Evolutionary conservation across 2,113 vertebrate species (phyloP).

Genomic region (Bothrops jararaca): DNA sequence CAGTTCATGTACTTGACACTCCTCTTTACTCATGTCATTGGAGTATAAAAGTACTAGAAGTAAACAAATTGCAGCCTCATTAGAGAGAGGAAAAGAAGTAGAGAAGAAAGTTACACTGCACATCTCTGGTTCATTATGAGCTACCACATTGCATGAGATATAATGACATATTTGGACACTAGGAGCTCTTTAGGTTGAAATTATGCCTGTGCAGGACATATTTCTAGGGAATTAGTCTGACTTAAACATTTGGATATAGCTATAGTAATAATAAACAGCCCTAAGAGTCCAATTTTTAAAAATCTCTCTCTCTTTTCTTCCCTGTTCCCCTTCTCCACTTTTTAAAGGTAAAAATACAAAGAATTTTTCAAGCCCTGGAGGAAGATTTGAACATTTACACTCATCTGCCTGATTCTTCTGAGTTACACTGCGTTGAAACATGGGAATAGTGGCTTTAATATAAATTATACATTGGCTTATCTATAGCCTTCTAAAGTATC

Average conservation of each 20-base stretch:
- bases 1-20: neutral
- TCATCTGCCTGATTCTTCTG: slow-evolving; percentile 22
- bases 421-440: neutral
- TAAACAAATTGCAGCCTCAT: neutral
- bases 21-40: neutral
- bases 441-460: neutral
- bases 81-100: neutral
- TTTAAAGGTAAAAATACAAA: slow-evolving; percentile 51
- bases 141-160: neutral
- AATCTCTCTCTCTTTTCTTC: neutral
- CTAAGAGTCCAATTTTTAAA: neutral
- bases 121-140: neutral
- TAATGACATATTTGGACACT: neutral
- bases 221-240: neutral
- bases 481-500: neutral
- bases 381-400: slow-evolving; percentile 41
- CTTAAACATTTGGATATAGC: neutral
- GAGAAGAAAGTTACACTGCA: neutral
- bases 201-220: neutral
- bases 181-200: neutral
- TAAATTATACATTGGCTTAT: neutral
- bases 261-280: neutral
- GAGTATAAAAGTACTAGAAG: neutral
- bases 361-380: slow-evolving; percentile 50
- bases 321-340: neutral